Conservation (phyloP, 2,113 vertebrate species). For the Daboia siamensis region DNA sequence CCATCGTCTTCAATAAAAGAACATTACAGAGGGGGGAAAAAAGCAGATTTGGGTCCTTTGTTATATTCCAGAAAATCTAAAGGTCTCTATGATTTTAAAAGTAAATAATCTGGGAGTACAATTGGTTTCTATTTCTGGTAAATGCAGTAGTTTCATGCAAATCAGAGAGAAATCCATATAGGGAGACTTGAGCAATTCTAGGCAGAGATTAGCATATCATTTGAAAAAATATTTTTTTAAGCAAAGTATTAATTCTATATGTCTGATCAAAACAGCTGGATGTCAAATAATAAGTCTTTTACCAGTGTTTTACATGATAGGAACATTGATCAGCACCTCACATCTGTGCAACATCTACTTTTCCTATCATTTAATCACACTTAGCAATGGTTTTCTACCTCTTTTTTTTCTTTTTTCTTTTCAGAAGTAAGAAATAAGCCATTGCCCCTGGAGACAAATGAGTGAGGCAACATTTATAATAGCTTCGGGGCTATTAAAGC, state of each 20-base stretch:
- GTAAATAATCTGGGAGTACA: not conserved
- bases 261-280: constrained; percentile 41
- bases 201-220: too few species aligned
- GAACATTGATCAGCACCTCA: constrained; percentile 40
- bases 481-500: constrained; percentile 52
- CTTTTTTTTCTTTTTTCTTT: constrained; percentile 20
- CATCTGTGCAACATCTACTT: constrained; percentile 34
- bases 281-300: constrained; percentile 37
- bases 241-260: not conserved
- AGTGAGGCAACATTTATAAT: constrained; percentile 52
- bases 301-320: constrained; percentile 31
- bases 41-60: not conserved
- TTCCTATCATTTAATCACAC: constrained; percentile 26
- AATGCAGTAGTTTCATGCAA: not conserved
- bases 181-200: not conserved
- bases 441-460: constrained; percentile 28
- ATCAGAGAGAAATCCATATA: not conserved
- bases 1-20: not conserved
- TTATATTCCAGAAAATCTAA: not conserved
- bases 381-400: constrained; percentile 46
- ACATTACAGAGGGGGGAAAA: not conserved
- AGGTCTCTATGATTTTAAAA: not conserved
- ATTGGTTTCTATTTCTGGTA: not conserved
- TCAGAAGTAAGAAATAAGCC: constrained; percentile 47
- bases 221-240: not conserved